These are phyloP conservation scores for Pomacea canaliculata DNA, from an alignment of 2,888 invertebrate genomes.

Conservation along the genomic window DNA sequence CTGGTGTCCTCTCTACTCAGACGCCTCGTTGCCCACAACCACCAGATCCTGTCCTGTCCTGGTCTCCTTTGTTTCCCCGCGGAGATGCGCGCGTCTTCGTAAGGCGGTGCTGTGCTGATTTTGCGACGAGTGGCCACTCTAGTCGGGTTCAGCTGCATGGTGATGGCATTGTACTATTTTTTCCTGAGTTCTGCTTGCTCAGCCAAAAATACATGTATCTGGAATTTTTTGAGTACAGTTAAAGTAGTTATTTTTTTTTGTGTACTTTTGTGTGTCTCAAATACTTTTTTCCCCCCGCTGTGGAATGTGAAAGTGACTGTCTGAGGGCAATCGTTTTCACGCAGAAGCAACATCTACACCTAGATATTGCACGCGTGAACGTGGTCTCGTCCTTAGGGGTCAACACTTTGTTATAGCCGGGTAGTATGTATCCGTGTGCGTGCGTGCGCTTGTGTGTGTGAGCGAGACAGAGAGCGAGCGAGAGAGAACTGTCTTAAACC, in stretches of 20 bases:
- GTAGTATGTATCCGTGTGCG: background rate
- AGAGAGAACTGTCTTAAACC: too few species aligned
- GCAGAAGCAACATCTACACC: conserved; percentile 26
- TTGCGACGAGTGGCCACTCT: conserved; percentile 18
- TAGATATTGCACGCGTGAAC: conserved; percentile 31
- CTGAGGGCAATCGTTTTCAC: conserved; percentile 20
- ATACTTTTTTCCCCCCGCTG: background rate
- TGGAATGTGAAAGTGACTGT: background rate
- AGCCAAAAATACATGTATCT: conserved; percentile 16
- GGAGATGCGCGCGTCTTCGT: conserved; percentile 1
- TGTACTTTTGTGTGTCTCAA: conserved; percentile 12
- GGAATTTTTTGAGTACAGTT: conserved; percentile 18
- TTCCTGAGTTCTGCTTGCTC: background rate
- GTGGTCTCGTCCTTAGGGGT: conserved; percentile 17
- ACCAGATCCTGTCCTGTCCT: background rate
- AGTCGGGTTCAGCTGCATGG: conserved; percentile 18
- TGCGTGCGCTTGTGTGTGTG: background rate
- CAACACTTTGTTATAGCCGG: background rate
- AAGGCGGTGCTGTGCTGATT: background rate
- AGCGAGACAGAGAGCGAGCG: too few species aligned
- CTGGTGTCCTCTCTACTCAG: background rate
- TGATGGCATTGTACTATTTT: conserved; percentile 11
- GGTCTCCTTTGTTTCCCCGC: background rate
- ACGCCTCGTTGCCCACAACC: background rate
- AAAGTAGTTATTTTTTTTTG: too few species aligned